Conservation (phyloP, 2,888 invertebrate genomes). For the Syrphus vitripennis region DNA sequence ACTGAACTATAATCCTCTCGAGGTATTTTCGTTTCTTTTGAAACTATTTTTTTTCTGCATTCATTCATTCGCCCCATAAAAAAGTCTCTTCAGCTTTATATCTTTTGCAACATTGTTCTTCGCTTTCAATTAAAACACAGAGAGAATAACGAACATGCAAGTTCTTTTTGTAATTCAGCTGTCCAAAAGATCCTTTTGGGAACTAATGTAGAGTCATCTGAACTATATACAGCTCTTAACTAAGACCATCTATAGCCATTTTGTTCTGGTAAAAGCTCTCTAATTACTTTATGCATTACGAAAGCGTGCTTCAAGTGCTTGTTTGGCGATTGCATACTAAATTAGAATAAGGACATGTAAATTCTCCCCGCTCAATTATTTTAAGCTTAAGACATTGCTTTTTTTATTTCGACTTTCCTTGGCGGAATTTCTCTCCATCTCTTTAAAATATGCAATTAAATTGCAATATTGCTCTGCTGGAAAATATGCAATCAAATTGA, state of each 20-base stretch:
- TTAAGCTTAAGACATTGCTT: neutral
- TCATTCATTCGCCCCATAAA: neutral
- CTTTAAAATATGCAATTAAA: neutral
- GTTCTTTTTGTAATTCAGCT: neutral
- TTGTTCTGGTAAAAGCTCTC: conserved; percentile 29
- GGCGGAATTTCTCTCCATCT: neutral
- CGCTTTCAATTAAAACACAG: conserved; percentile 31
- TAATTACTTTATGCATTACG: conserved; percentile 64
- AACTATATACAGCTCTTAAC: too few species aligned
- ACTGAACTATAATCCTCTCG: conserved; percentile 24
- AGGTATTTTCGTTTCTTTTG: conserved; percentile 62
- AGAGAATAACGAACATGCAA: conserved; percentile 36
- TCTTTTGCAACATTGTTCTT: conserved; percentile 37
- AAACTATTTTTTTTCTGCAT: neutral
- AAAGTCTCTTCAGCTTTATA: neutral
- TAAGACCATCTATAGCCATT: neutral
- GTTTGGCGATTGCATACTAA: conserved; percentile 34
- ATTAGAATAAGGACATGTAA: conserved; percentile 56
- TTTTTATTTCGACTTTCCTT: neutral
- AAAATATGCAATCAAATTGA: conserved; percentile 35
- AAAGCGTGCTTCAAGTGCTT: conserved; percentile 14
- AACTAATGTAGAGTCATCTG: neutral
- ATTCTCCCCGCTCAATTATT: conserved; percentile 20
- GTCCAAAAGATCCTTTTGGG: neutral
- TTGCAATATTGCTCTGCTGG: neutral